phyloP scores from a whole-genome alignment of 2,888 invertebrate species.

The Camponotus fellah region DNA sequence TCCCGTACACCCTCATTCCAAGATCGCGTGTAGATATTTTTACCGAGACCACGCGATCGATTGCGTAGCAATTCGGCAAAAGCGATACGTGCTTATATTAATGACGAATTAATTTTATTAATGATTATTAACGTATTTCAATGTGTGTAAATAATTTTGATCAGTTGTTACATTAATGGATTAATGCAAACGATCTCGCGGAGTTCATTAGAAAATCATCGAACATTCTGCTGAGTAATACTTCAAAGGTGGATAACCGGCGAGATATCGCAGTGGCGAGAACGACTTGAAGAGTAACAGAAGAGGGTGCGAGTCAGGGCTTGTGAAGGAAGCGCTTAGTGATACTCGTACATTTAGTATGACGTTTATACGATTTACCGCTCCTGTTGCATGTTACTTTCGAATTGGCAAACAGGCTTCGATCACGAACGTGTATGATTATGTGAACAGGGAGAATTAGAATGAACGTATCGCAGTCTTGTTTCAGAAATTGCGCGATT shows the following conservation, averaged over 20 bases:
- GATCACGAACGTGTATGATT: neutral
- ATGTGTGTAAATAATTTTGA: neutral
- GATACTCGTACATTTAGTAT: conserved; percentile 60
- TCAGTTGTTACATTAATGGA: neutral
- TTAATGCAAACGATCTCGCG: neutral
- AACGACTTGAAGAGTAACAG: conserved; percentile 57
- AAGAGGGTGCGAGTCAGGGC: conserved; percentile 51
- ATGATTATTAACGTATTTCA: neutral
- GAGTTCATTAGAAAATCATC: conserved; percentile 6
- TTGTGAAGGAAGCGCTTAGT: conserved; percentile 50
- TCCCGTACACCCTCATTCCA: conserved; percentile 28
- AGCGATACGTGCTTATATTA: neutral
- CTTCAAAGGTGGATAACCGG: conserved; percentile 30
- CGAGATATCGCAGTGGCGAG: conserved; percentile 46
- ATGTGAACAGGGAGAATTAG: neutral
- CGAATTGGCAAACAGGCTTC: neutral
- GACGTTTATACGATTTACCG: conserved; percentile 55
- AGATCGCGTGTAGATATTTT: conserved; percentile 45
- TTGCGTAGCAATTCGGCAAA: conserved; percentile 26
- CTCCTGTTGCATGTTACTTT: conserved; percentile 16
- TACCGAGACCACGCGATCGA: conserved; percentile 23
- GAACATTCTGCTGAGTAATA: conserved; percentile 51
- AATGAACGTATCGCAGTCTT: neutral
- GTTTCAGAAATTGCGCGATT: neutral
- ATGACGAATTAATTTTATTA: neutral